Conservation (phyloP, 2,888 invertebrate species). For the Heliconius hortense region DNA sequence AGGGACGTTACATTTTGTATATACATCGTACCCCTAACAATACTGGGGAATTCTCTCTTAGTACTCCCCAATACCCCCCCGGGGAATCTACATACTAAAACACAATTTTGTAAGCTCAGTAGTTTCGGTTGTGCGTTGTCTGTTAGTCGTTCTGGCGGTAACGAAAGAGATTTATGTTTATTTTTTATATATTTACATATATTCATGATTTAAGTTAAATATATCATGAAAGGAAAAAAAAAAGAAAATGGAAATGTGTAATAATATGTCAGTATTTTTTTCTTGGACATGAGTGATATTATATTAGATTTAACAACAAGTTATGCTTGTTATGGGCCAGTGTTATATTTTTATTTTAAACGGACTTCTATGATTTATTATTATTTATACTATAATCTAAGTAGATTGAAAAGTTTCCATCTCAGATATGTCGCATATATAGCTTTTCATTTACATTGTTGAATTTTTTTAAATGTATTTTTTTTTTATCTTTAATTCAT, state of each 20-base stretch:
- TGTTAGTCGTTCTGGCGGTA: neutral
- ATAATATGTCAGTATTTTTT: neutral
- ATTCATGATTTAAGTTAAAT: neutral
- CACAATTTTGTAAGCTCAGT: neutral
- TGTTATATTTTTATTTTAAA: neutral
- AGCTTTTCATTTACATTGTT: neutral
- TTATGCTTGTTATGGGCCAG: neutral
- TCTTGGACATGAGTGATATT: neutral
- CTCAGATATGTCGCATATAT: neutral
- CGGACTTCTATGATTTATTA: neutral
- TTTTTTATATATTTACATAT: neutral
- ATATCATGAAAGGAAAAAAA: neutral
- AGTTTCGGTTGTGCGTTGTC: slow-evolving; percentile 2
- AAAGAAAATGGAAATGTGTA: neutral
- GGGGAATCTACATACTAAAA: neutral
- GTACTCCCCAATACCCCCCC: neutral
- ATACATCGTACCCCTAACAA: neutral
- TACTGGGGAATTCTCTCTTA: neutral
- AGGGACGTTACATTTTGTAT: slow-evolving; percentile 34
- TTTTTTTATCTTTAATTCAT: no score
- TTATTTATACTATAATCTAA: neutral
- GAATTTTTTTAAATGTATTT: neutral
- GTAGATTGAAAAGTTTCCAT: no score
- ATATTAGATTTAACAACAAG: neutral
- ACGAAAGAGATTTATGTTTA: neutral